These are phyloP conservation scores for Pegoplata infirma DNA, from an alignment of 2,888 invertebrate genomes.

Conservation along the genomic window DNA sequence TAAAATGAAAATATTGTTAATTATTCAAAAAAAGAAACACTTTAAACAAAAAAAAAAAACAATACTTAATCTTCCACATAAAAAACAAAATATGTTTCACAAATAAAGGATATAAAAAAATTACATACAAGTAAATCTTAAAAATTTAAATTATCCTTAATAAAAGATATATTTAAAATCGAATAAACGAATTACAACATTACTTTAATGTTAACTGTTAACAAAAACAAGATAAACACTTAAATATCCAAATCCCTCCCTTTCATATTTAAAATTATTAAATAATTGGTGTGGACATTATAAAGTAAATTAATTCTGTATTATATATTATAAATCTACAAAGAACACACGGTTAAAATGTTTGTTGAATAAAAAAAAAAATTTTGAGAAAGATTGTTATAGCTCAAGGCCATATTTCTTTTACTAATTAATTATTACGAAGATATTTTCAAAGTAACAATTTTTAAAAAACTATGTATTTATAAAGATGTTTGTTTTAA, in stretches of 20 bases:
- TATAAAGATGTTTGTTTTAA: too few species aligned
- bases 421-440: too few species aligned
- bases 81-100: not conserved
- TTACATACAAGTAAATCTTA: not conserved
- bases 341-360: too few species aligned
- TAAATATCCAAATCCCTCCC: not conserved
- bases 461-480: too few species aligned
- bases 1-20: slow-evolving; percentile 3
- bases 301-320: not conserved
- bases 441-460: too few species aligned
- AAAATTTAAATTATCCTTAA: not conserved
- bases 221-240: not conserved
- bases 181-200: not conserved
- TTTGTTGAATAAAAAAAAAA: too few species aligned
- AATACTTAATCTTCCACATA: not conserved
- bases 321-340: too few species aligned
- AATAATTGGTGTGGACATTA: not conserved
- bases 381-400: too few species aligned
- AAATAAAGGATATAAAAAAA: not conserved
- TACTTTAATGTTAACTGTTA: not conserved
- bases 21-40: slow-evolving; percentile 8
- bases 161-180: not conserved
- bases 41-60: not conserved
- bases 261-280: not conserved
- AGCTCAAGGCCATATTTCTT: too few species aligned